Evolutionary conservation across 2,888 invertebrate species (phyloP).

Genomic region (Synergus japonicus): DNA sequence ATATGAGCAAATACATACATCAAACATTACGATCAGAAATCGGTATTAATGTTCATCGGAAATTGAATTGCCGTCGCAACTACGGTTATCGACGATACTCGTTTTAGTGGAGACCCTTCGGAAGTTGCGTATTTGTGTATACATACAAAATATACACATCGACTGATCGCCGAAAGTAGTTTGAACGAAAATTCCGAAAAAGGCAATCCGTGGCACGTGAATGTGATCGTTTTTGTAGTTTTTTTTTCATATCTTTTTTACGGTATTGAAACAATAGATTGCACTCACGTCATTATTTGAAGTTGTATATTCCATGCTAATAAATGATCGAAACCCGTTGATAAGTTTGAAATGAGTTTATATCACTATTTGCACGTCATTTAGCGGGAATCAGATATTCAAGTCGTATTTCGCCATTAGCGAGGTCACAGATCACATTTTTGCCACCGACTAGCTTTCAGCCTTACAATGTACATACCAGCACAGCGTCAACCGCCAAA

Average conservation of each 20-base stretch:
- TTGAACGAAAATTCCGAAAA: conserved; percentile 46
- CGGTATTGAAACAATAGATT: not conserved
- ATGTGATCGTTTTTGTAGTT: not conserved
- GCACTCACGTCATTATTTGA: not conserved
- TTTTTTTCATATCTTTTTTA: not conserved
- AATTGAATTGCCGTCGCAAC: conserved; percentile 59
- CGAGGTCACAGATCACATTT: conserved; percentile 18
- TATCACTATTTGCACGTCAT: conserved; percentile 11
- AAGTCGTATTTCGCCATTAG: conserved; percentile 50
- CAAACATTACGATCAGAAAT: not conserved
- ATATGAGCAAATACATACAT: too few species aligned
- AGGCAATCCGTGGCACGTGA: conserved; percentile 28
- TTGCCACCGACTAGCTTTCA: conserved; percentile 11
- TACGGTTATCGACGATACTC: conserved; percentile 47
- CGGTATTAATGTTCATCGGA: conserved; percentile 46
- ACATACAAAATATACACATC: conserved; percentile 47
- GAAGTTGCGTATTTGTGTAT: conserved; percentile 64
- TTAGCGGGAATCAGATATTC: conserved; percentile 44
- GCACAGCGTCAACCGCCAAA: conserved; percentile 7
- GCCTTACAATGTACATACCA: conserved; percentile 13
- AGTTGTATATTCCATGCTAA: conserved; percentile 3
- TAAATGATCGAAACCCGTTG: not conserved
- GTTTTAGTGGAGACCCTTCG: conserved; percentile 73
- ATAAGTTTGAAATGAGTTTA: conserved; percentile 41
- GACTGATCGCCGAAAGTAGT: conserved; percentile 52